A percentile compares a stretch with the other conserved stretches of the same genome.
phyloP scores from a whole-genome alignment of 2,888 invertebrate species.

The Galerucella calmariensis region DNA sequence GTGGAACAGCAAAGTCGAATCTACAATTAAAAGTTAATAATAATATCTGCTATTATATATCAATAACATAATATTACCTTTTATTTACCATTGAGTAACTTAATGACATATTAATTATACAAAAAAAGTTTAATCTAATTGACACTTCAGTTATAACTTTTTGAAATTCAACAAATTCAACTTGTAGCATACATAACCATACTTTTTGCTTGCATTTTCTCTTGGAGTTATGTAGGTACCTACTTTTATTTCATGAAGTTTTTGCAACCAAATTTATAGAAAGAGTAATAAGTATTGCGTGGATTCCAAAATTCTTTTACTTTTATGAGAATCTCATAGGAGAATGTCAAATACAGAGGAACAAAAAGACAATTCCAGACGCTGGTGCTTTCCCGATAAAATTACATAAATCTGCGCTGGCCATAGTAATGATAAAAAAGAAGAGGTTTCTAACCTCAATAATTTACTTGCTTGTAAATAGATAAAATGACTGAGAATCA shows the following conservation, averaged over 20 bases:
- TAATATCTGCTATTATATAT: background rate
- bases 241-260: no score
- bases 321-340: background rate
- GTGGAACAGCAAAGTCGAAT: slow-evolving; percentile 53
- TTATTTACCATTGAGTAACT: slow-evolving; percentile 7
- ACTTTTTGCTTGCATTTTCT: background rate
- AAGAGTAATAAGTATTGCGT: background rate
- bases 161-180: no score
- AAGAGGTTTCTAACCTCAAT: no score
- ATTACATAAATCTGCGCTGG: no score
- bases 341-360: background rate
- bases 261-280: background rate
- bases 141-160: background rate
- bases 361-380: background rate
- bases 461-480: background rate
- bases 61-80: slow-evolving; percentile 5
- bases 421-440: no score
- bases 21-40: slow-evolving; percentile 29
- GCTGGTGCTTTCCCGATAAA: background rate
- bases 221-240: background rate
- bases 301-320: background rate
- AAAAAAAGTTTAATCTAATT: background rate
- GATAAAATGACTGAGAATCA: slow-evolving; percentile 5
- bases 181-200: background rate
- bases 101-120: slow-evolving; percentile 6